Evolutionary conservation across 1,140 invertebrate species (phyloP).

Genomic region (Phthorimaea operculella): DNA sequence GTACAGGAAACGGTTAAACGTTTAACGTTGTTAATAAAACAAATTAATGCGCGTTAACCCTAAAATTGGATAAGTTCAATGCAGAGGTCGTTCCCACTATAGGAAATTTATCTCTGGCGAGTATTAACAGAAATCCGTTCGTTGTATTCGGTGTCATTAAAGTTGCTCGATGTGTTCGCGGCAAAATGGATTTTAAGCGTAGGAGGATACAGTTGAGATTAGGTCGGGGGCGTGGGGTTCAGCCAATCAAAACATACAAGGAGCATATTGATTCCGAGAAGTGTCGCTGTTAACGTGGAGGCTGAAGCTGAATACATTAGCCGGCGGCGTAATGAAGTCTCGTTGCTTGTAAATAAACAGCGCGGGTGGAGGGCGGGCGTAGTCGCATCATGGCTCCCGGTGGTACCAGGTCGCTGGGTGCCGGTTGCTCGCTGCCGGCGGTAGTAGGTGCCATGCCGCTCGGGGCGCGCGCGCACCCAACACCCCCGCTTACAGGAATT

Average conservation of each 20-base stretch:
- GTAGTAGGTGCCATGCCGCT: conserved; percentile 27
- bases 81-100: conserved; percentile 64
- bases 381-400: conserved; percentile 5
- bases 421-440: conserved; percentile 9
- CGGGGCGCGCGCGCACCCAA: conserved; percentile 50
- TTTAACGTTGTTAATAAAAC: conserved; percentile 63
- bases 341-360: conserved; percentile 65
- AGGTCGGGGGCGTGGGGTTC: conserved; percentile 25
- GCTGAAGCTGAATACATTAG: conserved; percentile 68
- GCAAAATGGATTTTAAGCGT: conserved; percentile 45
- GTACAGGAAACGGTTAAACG: conserved; percentile 54
- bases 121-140: conserved; percentile 67
- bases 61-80: conserved; percentile 68
- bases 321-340: conserved; percentile 67
- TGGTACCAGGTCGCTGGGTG: conserved; percentile 16
- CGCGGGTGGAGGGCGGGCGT: conserved; percentile 15
- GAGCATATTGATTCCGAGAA: conserved; percentile 68
- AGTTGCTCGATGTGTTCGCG: conserved; percentile 22
- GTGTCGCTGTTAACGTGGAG: conserved; percentile 67
- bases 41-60: conserved; percentile 63
- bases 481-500: conserved; percentile 56
- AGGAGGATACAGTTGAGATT: conserved; percentile 33
- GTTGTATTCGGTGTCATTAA: conserved; percentile 65
- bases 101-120: conserved; percentile 61
- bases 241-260: conserved; percentile 68